Evolutionary conservation across 1,140 invertebrate genomes (phyloP).

Genomic region (Acromyrmex echinatior): DNA sequence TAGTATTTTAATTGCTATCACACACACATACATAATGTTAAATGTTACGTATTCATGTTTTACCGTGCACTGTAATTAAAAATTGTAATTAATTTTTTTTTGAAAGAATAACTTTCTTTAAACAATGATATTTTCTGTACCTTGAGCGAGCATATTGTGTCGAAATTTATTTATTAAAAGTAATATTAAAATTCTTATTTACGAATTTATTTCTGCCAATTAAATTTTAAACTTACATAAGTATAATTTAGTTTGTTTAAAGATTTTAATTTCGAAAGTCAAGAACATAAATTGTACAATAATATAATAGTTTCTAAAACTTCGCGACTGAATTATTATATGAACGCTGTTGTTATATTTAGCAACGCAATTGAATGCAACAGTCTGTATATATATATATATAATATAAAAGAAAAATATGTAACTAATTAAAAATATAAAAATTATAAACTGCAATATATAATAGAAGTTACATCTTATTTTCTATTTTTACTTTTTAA

Average conservation of each 20-base stretch:
- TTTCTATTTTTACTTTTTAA: not conserved
- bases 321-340: not conserved
- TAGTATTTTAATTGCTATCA: not conserved
- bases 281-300: not conserved
- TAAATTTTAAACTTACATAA: not conserved
- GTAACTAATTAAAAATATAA: not conserved
- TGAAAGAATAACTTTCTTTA: not conserved
- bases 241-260: not conserved
- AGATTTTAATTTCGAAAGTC: not conserved
- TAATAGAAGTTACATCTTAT: not conserved
- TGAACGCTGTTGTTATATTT: not conserved
- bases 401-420: not conserved
- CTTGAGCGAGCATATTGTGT: not conserved
- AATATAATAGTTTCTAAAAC: not conserved
- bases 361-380: not conserved
- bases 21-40: not conserved
- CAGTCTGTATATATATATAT: not conserved
- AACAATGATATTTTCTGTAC: not conserved
- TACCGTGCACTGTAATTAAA: not conserved
- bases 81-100: not conserved
- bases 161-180: not conserved
- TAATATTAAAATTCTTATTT: not conserved
- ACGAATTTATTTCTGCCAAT: not conserved
- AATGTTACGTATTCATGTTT: not conserved
- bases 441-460: not conserved